Conservation (phyloP, 1,140 invertebrate genomes). For the Cyrtorhinus lividipennis region DNA sequence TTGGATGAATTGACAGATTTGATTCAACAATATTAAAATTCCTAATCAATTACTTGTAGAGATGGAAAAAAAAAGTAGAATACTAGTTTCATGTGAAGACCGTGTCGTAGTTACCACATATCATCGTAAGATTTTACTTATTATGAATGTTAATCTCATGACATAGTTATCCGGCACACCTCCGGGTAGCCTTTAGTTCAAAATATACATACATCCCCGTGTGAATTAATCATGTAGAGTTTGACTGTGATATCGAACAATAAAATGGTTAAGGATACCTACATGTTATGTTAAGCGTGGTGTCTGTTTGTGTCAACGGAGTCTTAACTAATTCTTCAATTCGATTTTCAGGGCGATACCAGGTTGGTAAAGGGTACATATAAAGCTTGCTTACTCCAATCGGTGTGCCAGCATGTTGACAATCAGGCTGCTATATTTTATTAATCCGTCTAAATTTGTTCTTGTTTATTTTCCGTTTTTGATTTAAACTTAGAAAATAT, state of each 20-base stretch:
- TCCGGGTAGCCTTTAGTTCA: no score
- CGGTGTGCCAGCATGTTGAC: not conserved
- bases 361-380: no score
- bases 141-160: no score
- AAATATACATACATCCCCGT: no score
- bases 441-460: not conserved
- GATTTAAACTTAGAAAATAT: not conserved
- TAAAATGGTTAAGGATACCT: not conserved
- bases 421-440: not conserved
- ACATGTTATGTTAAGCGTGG: not conserved
- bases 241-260: not conserved
- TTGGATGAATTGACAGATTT: no score
- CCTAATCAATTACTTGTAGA: no score
- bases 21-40: no score
- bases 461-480: no score
- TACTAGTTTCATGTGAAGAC: not conserved
- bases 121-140: not conserved
- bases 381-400: not conserved
- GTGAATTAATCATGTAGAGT: not conserved
- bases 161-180: no score
- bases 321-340: no score
- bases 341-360: no score
- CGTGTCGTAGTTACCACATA: not conserved
- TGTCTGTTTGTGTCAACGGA: no score
- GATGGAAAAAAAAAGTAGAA: not conserved